A percentile compares a stretch with the other conserved stretches of the same genome.
phyloP scores from a whole-genome alignment of 1,140 invertebrate species.

The Euwallacea fornicatus region DNA sequence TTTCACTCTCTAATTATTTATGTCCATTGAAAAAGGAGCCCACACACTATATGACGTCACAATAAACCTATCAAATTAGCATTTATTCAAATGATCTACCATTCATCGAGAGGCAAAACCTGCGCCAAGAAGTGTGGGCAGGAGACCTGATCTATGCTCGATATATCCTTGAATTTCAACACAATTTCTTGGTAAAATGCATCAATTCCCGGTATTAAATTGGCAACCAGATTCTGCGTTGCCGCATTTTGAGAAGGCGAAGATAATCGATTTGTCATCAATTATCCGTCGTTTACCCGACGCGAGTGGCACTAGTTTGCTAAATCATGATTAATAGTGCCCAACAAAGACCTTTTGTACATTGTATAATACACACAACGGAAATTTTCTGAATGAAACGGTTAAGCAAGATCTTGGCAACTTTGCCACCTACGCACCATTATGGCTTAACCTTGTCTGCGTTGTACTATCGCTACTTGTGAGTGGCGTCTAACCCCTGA shows the following conservation, averaged over 20 bases:
- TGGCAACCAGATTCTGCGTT: not conserved
- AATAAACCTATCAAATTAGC: slow-evolving; percentile 39
- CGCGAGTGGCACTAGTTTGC: no score
- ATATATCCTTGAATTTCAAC: slow-evolving; percentile 38
- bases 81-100: slow-evolving; percentile 38
- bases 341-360: no score
- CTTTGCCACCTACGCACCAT: slow-evolving; percentile 19
- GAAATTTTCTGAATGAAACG: not conserved
- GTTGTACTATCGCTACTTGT: slow-evolving; percentile 23
- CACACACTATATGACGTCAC: slow-evolving; percentile 36
- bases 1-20: slow-evolving; percentile 22
- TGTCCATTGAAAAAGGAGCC: slow-evolving; percentile 26
- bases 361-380: not conserved
- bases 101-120: slow-evolving; percentile 27
- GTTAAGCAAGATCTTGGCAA: slow-evolving; percentile 7
- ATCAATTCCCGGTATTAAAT: slow-evolving; percentile 33
- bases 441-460: slow-evolving; percentile 17
- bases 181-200: slow-evolving; percentile 36
- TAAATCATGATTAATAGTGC: no score
- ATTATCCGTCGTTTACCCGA: no score
- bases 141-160: slow-evolving; percentile 31
- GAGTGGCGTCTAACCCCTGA: slow-evolving; percentile 25
- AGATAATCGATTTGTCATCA: no score
- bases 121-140: slow-evolving; percentile 25
- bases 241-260: not conserved